Base-by-base conservation (phyloP, 1,140 invertebrate genomes). In the Psix sp. region DNA sequence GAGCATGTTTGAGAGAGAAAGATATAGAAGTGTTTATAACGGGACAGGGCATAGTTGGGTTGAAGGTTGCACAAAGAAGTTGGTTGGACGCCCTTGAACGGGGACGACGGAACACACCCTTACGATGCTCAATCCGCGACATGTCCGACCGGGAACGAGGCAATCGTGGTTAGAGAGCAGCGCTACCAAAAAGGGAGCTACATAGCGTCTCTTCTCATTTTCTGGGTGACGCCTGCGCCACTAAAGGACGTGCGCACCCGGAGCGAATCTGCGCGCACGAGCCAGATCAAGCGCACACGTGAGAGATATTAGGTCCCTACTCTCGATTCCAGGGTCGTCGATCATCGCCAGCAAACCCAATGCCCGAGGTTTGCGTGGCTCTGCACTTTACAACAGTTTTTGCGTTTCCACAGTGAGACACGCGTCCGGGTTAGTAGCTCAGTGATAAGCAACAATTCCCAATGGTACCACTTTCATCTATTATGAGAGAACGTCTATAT, bases 81-180 rank as follows among this genome's bases (percentile, higher is more conserved):
- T 68, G 79, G 76, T 79, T 77, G 79, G 65, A 80, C 83, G 83
- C 80, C 83, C 83, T 85, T 84, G 83, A 84, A 84, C 82, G 79
- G 79, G 80, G 82, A 83, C 67, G 68, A 74, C 31, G 68, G 57
- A 82, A 82, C 74, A 76, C 78, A 77, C 80, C 71, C 68, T 76
- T 59, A 49, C 63, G 70, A 73, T 57, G 71, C 63, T 74, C 74
- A 48, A 73, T 75, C 56, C 38, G 68, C 48, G 63, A 51, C 54
- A 62, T 36, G 62, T 39, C 54, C 54, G 51, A 29, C 36, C 18
- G 49, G 51, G 74, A 76, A 76, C 10, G 51, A 29, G 48, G 39
- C 36, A 26, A 49, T 57, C 46, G 67, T 26, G 21, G 63, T 57
- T 33, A n/a, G 57, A 42, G 48, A 38, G 33, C 35, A 65, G 43